Evolutionary conservation across 2,797 vertebrate genomes (phyloP), one percentile per base, ranked within the genome.

Genomic region (Semaprochilodus insignis): DNA sequence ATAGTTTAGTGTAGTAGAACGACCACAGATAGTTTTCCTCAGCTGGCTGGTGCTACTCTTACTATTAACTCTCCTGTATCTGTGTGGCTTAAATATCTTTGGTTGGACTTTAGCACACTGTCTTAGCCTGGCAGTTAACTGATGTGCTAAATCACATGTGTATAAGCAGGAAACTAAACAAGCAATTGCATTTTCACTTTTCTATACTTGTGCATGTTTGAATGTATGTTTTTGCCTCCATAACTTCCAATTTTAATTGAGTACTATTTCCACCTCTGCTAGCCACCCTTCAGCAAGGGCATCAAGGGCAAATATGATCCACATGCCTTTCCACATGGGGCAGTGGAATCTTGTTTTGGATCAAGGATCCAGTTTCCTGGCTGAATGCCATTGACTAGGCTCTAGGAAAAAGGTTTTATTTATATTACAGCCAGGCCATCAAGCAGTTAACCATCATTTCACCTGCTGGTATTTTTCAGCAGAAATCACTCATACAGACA

Each of bases 361-460:
- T 51, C 67, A 72, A 44, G 67, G 40, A 80, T 80, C 78, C 13
- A 51, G 69, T 80, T 80, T 72, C 78, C 34, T 55, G 48, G 44
- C 44, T 14, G 25, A 77, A 77, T 63, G 59, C 74, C 40, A 77
- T 17, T 60, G 66, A 48, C 57, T 34, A 57, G 78, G 77, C 77
- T 62, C 25, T 72, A n/a, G 25, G 40, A 62, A 80, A 63, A 65
- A 72, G 17, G 7, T 17, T 79, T 17, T 80, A 80, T 80, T 80
- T 80, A 72, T 80, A 7, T 34, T 65, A 15, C 27, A 31, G 2
- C 1, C 16, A 34, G 16, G 16, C 27, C 15, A 65, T 65, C 62
- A 65, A 16, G 62, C 27, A 65, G 16, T 15, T 16, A 17, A 34
- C 25, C 31, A 31, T 63, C 2, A 34, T 21, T 21, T 34, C 16